Base-by-base conservation (phyloP, 2,113 vertebrate species). In the Bombycilla garrulus region DNA sequence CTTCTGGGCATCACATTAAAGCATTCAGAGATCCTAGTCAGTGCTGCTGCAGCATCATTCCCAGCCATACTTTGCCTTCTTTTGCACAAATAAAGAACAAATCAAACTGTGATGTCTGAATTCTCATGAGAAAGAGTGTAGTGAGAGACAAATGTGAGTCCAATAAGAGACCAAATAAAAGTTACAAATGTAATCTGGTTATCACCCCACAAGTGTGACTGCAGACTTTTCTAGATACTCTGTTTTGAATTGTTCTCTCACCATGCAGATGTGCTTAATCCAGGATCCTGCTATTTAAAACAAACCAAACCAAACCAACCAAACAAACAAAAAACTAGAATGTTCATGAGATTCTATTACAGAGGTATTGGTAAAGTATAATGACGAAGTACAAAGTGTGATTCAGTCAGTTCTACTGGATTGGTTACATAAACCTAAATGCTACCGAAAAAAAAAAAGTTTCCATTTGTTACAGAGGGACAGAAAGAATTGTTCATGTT, bases 161-260 rank as follows among this genome's bases (percentile, higher is more conserved):
- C 56, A 92, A 87, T 77, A 85, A 93, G 11, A 93, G 56, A 81
- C 44, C 44, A 51, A 79, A 90, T 88, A 79, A 58, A 82, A 90
- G 58, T 61, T 86, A 81, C 82, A 92, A 96, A 95, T 93, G 96
- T 94, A 91, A 96, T 95, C 72, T 97, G 90, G 81, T 97, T 96
- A 90, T 86, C 33, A 38, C 88, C 71, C 92, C 78, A 89, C 82
- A 93, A 88, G 71, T 93, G 84, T 96, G 93, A 61, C 83, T 88
- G 45, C 86, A 79, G 93, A 83, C 94, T 93, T 96, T 88, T 76
- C 83, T 96, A 44, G 19, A 79, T 95, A 74, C 15, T 86, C 78
- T 91, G 69, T 71, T 97, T 95, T 62, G 11, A 78, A 86, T 89
- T 1, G 6, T 84, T 97, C 66, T 86, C 64, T 53, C 88, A 80